A percentile compares a stretch with the other conserved stretches of the same genome.
Conservation (phyloP, 2,888 invertebrate species). For the Synergus japonicus region DNA sequence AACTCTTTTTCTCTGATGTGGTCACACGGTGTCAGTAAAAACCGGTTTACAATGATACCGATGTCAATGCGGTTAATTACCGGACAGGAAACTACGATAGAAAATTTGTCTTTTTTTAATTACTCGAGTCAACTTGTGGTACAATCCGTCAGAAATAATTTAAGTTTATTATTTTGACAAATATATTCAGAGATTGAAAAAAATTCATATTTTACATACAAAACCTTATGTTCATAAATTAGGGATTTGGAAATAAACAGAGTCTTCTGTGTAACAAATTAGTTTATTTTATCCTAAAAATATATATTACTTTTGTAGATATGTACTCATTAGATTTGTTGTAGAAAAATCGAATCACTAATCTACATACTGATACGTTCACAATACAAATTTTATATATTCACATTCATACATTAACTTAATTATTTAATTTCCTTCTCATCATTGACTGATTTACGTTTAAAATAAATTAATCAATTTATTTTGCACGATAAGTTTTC, state of each 20-base stretch:
- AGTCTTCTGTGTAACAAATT: conserved; percentile 2
- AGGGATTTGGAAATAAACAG: neutral
- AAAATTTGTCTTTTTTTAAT: neutral
- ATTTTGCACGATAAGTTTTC: conserved; percentile 83
- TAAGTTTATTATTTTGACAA: neutral
- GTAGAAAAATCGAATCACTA: neutral
- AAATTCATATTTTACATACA: neutral
- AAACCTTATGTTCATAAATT: neutral
- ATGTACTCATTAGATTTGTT: neutral
- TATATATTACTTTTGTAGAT: neutral
- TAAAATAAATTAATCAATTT: conserved; percentile 52
- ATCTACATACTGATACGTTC: neutral
- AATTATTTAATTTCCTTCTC: neutral
- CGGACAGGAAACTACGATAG: neutral
- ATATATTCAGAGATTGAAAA: neutral
- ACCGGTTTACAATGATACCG: conserved; percentile 13
- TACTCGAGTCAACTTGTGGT: neutral
- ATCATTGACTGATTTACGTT: neutral
- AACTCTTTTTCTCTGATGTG: neutral
- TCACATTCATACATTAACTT: neutral
- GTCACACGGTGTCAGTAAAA: neutral
- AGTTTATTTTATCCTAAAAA: conserved; percentile 7
- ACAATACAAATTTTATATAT: neutral
- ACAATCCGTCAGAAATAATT: neutral
- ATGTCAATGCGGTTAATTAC: neutral